Evolutionary conservation across 2,888 invertebrate genomes (phyloP).

Genomic region (Athalia cordata): DNA sequence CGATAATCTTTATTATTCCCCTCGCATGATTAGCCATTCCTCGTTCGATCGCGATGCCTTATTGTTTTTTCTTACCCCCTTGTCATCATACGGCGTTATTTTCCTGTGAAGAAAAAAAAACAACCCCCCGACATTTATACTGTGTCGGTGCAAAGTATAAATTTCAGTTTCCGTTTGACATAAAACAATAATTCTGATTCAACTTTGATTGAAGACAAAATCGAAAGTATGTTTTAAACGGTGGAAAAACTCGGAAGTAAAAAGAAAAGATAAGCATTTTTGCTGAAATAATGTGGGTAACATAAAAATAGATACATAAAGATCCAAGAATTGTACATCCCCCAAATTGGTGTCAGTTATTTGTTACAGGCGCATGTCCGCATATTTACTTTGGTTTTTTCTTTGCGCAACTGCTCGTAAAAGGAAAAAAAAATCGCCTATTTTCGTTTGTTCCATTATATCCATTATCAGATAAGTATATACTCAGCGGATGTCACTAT

Average conservation of each 20-base stretch:
- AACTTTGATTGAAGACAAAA: too few relatives aligned
- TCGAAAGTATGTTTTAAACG: too few relatives aligned
- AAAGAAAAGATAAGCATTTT: too few relatives aligned
- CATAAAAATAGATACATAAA: too few relatives aligned
- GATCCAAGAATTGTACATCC: neutral
- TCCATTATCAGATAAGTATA: neutral
- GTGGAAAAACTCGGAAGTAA: too few relatives aligned
- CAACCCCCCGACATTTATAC: too few relatives aligned
- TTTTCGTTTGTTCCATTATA: neutral
- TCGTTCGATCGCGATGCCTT: neutral
- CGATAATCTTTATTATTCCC: slow-evolving; percentile 11
- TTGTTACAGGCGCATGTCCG: neutral
- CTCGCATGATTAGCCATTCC: neutral
- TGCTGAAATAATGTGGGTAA: too few relatives aligned
- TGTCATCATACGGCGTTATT: too few relatives aligned
- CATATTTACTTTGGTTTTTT: neutral
- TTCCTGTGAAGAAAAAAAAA: too few relatives aligned
- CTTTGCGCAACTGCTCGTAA: neutral
- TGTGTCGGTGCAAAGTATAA: too few relatives aligned
- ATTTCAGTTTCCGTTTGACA: too few relatives aligned
- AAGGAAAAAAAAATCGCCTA: neutral
- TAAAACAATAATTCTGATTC: too few relatives aligned
- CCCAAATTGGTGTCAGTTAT: neutral
- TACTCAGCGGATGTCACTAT: neutral
- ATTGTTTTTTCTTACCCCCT: neutral